phyloP scores from a whole-genome alignment of 1,140 invertebrate species.

The Drosophila rhopaloa region DNA sequence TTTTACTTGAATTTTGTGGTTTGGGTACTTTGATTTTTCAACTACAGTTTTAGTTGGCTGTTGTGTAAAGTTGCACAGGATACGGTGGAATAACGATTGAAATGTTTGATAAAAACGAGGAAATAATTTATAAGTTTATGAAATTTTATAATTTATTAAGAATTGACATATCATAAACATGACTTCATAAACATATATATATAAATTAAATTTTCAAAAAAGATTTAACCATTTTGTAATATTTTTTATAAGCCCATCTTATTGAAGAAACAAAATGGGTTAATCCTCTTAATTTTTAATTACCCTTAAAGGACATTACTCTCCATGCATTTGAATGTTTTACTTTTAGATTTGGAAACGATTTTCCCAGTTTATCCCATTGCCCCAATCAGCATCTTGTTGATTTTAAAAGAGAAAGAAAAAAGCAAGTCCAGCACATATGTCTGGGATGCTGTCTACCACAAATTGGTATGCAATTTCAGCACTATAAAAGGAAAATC shows the following conservation, averaged over 20 bases:
- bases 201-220: no score
- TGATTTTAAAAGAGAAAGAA: conserved; percentile 18
- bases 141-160: no score
- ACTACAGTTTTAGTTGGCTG: conserved; percentile 22
- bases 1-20: conserved; percentile 68
- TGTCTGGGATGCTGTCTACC: conserved; percentile 22
- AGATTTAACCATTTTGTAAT: no score
- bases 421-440: background rate
- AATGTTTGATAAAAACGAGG: no score
- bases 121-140: no score
- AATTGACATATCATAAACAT: no score
- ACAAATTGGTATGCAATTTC: conserved; percentile 67
- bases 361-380: background rate
- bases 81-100: conserved; percentile 3
- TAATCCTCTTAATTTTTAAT: no score
- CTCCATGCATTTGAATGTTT: no score
- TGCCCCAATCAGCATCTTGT: conserved; percentile 2
- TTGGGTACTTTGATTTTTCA: conserved; percentile 51
- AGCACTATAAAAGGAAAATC: conserved; percentile 52
- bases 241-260: no score
- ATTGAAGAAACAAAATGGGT: no score
- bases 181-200: no score
- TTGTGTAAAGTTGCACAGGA: background rate
- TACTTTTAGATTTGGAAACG: no score
- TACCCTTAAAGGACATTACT: background rate